Conservation (phyloP, 2,797 vertebrate species). For the Melanotaenia pygmaea region DNA sequence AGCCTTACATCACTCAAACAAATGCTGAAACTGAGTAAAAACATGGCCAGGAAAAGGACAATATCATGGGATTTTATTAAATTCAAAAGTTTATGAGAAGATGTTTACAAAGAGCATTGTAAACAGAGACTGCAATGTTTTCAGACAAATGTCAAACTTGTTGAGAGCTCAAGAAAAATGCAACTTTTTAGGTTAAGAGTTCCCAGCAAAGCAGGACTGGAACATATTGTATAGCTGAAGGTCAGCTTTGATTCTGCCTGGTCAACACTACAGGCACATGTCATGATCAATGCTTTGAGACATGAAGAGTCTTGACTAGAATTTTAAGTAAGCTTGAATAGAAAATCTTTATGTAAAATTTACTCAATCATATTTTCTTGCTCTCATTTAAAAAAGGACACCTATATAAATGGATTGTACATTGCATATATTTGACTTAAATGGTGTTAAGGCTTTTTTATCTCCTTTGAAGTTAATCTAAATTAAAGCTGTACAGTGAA, state of each 20-base stretch:
- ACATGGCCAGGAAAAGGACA: neutral
- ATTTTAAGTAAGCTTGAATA: constrained; percentile 35
- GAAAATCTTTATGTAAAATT: constrained; percentile 9
- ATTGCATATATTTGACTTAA: neutral
- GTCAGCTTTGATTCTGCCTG: constrained; percentile 38
- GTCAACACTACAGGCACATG: constrained; percentile 54
- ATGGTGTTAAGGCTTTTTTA: no score
- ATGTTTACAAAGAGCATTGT: neutral
- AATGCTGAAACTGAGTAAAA: constrained; percentile 14
- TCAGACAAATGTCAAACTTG: neutral
- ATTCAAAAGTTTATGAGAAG: no score
- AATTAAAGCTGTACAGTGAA: no score
- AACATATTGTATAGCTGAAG: constrained; percentile 39
- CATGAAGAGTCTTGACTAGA: constrained; percentile 37
- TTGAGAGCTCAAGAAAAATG: neutral
- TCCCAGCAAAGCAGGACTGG: neutral
- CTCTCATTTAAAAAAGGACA: no score
- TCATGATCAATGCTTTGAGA: constrained; percentile 55
- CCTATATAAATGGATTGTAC: no score
- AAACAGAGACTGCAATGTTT: constrained; percentile 4
- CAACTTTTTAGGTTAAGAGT: neutral
- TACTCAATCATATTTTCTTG: neutral
- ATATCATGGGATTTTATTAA: constrained; percentile 6
- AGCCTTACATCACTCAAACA: neutral
- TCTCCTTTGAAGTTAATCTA: no score